These are phyloP conservation scores for Rhabdornis inornatus DNA, from an alignment of 2,113 vertebrate genomes.

Conservation along the genomic window DNA sequence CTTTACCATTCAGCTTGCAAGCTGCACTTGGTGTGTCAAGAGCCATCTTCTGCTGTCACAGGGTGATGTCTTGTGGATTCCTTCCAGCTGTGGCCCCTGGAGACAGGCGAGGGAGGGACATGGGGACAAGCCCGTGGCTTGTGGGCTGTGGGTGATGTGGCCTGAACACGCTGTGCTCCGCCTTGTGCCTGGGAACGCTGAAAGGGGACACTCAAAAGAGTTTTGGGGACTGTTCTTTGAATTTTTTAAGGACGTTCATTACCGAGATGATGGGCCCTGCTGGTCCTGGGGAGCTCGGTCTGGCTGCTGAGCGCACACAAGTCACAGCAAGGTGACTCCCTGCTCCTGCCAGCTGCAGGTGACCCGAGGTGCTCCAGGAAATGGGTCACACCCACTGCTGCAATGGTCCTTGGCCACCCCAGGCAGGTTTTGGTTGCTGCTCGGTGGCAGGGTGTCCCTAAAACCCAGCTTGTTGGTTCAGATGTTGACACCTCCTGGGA, in stretches of 20 bases:
- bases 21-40: neutral
- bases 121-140: rapidly evolving
- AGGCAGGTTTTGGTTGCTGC: rapidly evolving
- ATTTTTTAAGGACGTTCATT: neutral
- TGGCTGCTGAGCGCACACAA: neutral
- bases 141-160: rapidly evolving
- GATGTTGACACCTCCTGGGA: neutral
- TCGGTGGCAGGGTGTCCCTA: rapidly evolving
- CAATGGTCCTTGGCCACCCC: neutral
- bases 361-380: neutral
- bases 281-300: neutral
- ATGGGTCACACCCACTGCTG: neutral
- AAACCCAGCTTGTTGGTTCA: neutral
- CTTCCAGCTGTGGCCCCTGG: neutral
- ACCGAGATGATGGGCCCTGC: neutral
- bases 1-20: neutral
- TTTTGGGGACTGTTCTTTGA: too few relatives aligned
- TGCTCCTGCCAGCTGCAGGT: neutral
- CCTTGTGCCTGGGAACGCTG: rapidly evolving
- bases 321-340: conserved; percentile 21
- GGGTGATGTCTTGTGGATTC: neutral
- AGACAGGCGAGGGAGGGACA: neutral
- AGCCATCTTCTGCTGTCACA: neutral
- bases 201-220: neutral
- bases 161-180: rapidly evolving